Evolutionary conservation across 2,797 vertebrate genomes (phyloP).

Genomic region (Rhabdomys pumilio): DNA sequence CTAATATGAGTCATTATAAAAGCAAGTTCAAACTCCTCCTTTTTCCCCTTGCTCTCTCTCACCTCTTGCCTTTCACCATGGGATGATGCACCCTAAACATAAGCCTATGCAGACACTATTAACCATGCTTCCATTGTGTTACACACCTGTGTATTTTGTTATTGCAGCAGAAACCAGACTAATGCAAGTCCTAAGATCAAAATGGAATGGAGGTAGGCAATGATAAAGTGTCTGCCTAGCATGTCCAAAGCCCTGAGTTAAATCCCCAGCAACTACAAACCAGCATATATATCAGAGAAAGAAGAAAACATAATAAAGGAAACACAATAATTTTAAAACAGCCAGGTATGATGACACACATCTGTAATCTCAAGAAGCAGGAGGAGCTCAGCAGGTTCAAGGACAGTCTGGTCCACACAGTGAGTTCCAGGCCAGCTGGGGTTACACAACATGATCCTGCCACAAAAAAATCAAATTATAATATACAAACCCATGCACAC

Average conservation of each 20-base stretch:
- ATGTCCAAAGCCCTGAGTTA: background rate
- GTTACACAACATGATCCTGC: background rate
- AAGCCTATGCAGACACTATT: background rate
- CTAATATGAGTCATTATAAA: background rate
- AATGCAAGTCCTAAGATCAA: constrained; percentile 2
- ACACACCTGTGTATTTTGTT: background rate
- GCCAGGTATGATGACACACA: background rate
- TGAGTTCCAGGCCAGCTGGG: background rate
- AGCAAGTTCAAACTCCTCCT: background rate
- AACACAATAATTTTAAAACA: background rate
- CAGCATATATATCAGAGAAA: constrained; percentile 16
- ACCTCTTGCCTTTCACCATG: background rate
- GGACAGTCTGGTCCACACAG: background rate
- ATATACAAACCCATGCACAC: background rate
- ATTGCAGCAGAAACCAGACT: background rate
- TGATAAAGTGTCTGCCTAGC: background rate
- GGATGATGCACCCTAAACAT: background rate
- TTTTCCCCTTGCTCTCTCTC: background rate
- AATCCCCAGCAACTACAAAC: background rate
- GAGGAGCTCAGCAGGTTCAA: background rate
- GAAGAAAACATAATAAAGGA: background rate
- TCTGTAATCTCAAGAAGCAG: background rate
- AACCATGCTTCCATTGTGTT: background rate
- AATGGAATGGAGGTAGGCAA: background rate
- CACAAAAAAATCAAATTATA: background rate